Evolutionary conservation across 2,113 vertebrate species (phyloP).

Genomic region (Ptilonorhynchus violaceus): DNA sequence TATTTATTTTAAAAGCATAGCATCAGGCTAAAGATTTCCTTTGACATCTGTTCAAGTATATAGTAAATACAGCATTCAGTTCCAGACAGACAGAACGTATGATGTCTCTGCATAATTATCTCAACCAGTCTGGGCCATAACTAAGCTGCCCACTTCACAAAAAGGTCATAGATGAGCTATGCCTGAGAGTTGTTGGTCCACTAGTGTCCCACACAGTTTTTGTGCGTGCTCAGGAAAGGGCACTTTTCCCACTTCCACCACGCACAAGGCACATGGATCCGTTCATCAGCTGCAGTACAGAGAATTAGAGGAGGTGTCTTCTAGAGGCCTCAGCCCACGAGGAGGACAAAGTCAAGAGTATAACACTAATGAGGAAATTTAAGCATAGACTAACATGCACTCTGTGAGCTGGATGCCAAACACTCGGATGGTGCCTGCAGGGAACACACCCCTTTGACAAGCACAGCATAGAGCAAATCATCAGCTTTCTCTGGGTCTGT

Average conservation of each 20-base stretch:
- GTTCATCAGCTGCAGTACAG: not conserved
- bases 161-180: not conserved
- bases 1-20: not conserved
- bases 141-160: not conserved
- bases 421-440: not conserved
- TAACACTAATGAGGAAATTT: not conserved
- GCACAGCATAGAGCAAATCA: not conserved
- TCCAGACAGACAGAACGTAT: not conserved
- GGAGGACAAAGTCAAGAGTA: not conserved
- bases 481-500: not conserved
- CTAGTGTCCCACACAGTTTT: not conserved
- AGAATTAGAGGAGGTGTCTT: not conserved
- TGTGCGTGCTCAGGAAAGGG: not conserved
- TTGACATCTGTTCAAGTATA: not conserved
- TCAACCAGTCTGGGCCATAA: not conserved
- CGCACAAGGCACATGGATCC: too few relatives aligned
- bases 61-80: not conserved
- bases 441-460: not conserved
- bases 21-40: not conserved
- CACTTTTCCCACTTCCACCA: not conserved
- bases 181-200: not conserved
- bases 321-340: not conserved
- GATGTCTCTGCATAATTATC: not conserved
- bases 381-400: rapidly evolving
- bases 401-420: not conserved